Evolutionary conservation across 2,888 invertebrate genomes (phyloP).

Genomic region (Pseudococcus longispinus): DNA sequence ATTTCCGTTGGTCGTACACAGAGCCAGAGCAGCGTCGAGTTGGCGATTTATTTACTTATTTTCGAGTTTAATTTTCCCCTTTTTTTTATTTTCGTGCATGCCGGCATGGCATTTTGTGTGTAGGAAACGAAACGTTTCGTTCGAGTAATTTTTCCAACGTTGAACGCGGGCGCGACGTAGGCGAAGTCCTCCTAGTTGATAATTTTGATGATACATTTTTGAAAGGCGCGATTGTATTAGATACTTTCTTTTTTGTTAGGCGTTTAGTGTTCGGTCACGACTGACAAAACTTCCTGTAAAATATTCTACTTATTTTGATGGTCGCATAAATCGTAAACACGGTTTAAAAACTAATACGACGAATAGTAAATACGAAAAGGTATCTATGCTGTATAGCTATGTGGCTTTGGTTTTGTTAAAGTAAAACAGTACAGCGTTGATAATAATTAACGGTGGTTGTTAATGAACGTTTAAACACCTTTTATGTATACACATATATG

Average conservation of each 20-base stretch:
- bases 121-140: constrained; percentile 7
- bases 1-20: neutral
- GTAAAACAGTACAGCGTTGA: neutral
- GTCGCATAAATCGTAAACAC: neutral
- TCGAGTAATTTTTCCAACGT: neutral
- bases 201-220: constrained; percentile 1
- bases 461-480: constrained; percentile 46
- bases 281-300: constrained; percentile 11
- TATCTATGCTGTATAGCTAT: neutral
- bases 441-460: constrained; percentile 45
- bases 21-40: neutral
- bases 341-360: neutral
- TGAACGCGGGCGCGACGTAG: neutral
- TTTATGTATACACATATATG: constrained; percentile 32
- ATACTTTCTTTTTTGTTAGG: constrained; percentile 42
- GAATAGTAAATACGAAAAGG: neutral
- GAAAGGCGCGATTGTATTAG: neutral
- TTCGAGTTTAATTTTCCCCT: neutral
- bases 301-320: constrained; percentile 15
- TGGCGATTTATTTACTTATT: neutral
- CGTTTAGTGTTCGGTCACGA: constrained; percentile 27
- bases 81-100: neutral
- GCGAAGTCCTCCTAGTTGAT: neutral
- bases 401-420: neutral
- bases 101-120: neutral